phyloP scores from a whole-genome alignment of 2,113 vertebrate genomes.

The Psilopsiagon aurifrons region DNA sequence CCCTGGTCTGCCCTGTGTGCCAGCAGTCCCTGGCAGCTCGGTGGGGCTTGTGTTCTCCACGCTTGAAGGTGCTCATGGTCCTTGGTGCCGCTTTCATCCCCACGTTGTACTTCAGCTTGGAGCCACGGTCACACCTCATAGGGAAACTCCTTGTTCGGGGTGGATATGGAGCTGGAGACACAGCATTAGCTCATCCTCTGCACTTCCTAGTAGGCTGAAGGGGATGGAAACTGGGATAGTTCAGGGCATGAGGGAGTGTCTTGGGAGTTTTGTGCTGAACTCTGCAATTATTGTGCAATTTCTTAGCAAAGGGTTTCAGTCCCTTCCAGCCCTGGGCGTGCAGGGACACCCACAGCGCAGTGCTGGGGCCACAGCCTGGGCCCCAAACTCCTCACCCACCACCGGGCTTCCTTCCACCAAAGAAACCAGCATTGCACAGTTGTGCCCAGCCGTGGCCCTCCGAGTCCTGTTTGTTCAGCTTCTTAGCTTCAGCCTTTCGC shows the following conservation, averaged over 20 bases:
- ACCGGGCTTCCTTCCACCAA: neutral
- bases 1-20: neutral
- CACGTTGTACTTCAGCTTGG: neutral
- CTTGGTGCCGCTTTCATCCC: neutral
- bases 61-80: neutral
- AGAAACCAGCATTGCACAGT: neutral
- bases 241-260: neutral
- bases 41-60: accelerated
- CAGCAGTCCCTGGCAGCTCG: neutral
- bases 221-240: neutral
- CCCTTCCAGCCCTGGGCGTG: neutral
- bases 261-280: neutral
- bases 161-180: neutral
- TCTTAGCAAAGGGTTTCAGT: neutral
- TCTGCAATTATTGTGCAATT: neutral
- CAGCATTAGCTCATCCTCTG: neutral
- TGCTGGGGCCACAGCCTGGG: accelerated
- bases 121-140: accelerated
- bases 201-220: neutral
- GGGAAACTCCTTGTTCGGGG: neutral
- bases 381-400: neutral
- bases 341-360: neutral
- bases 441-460: neutral
- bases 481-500: constrained; percentile 4
- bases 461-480: neutral